Evolutionary conservation across 2,888 invertebrate genomes (phyloP).

Genomic region (Ceriagrion tenellum): DNA sequence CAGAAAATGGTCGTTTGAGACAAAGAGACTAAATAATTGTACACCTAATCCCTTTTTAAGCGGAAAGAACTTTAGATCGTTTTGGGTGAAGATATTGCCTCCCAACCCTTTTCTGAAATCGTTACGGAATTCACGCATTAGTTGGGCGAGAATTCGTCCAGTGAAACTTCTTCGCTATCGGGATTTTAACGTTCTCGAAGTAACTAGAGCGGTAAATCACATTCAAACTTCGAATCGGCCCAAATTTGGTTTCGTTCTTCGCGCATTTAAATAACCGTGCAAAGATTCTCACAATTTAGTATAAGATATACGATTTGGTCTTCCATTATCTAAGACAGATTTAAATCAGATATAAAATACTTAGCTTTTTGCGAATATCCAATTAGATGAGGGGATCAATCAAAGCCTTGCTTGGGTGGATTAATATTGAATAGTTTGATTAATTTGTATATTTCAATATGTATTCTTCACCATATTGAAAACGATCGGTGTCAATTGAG

Average conservation of each 20-base stretch:
- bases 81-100: background rate
- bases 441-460: no score
- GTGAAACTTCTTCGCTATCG: constrained; percentile 16
- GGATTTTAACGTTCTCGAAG: background rate
- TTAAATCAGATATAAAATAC: background rate
- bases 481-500: no score
- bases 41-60: background rate
- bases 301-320: background rate
- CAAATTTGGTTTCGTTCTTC: background rate
- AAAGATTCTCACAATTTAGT: background rate
- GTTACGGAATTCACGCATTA: background rate
- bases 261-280: background rate
- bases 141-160: background rate
- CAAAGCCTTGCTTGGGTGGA: background rate
- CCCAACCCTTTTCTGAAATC: background rate
- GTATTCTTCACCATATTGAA: no score
- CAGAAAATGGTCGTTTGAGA: background rate
- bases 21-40: background rate
- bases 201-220: background rate
- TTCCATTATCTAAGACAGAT: background rate
- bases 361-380: background rate
- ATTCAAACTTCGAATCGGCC: background rate
- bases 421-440: no score
- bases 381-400: background rate
- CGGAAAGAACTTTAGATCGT: background rate